Conservation (phyloP, 2,888 invertebrate genomes). For the Ischnus inquisitorius region DNA sequence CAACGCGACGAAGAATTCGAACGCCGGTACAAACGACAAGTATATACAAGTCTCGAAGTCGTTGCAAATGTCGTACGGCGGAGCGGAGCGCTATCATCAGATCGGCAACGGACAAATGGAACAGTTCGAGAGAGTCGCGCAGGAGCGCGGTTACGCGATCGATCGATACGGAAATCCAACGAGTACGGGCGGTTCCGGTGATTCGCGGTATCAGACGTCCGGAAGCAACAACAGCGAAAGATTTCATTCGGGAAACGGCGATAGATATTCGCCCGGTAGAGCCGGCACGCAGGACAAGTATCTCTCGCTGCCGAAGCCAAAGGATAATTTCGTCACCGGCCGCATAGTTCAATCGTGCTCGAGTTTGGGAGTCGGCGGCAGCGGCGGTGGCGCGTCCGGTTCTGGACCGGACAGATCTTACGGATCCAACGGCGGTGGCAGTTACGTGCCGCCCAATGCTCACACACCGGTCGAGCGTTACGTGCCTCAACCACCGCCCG, state of each 20-base stretch:
- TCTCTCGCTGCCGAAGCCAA: slow-evolving; percentile 82
- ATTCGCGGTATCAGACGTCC: slow-evolving; percentile 53
- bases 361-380: slow-evolving; percentile 61
- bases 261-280: slow-evolving; percentile 82
- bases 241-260: slow-evolving; percentile 77
- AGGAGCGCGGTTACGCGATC: slow-evolving; percentile 70
- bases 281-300: slow-evolving; percentile 79
- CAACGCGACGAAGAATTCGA: slow-evolving; percentile 66
- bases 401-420: slow-evolving; percentile 78
- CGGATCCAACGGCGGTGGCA: slow-evolving; percentile 72
- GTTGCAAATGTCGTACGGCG: slow-evolving; percentile 77
- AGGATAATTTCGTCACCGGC: slow-evolving; percentile 81
- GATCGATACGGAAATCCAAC: slow-evolving; percentile 67
- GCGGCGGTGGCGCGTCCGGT: slow-evolving; percentile 63
- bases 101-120: slow-evolving; percentile 72
- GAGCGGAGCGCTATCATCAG: slow-evolving; percentile 71
- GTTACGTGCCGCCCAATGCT: slow-evolving; percentile 90
- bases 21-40: slow-evolving; percentile 76
- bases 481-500: slow-evolving; percentile 87
- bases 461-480: slow-evolving; percentile 92
- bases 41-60: slow-evolving; percentile 82
- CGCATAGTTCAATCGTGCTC: slow-evolving; percentile 77
- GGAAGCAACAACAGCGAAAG: slow-evolving; percentile 72
- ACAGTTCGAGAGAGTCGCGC: slow-evolving; percentile 74
- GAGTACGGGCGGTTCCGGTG: slow-evolving; percentile 16